Conservation (phyloP, 2,797 vertebrate species). For the Pogoniulus pusillus region DNA sequence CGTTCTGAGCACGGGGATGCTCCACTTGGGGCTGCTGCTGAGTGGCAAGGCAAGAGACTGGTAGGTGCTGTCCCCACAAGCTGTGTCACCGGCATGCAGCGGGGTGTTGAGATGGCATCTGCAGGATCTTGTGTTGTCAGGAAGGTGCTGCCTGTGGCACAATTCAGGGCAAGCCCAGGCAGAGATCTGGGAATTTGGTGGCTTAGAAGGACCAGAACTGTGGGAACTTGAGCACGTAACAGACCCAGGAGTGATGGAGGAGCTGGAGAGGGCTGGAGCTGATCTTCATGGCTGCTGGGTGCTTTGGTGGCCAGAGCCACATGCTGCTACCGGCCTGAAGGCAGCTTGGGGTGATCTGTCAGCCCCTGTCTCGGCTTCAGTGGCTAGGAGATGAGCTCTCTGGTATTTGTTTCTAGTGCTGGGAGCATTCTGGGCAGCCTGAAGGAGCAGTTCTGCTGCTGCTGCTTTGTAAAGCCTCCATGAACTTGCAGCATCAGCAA, state of each 20-base stretch:
- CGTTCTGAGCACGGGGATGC: slow-evolving; percentile 74
- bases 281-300: too few relatives aligned
- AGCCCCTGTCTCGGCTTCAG: neutral
- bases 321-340: too few relatives aligned
- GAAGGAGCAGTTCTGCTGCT: neutral
- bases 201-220: too few relatives aligned
- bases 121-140: too few relatives aligned
- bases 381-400: neutral
- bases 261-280: too few relatives aligned
- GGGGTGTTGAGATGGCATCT: neutral
- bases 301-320: too few relatives aligned
- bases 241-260: too few relatives aligned
- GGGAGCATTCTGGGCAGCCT: neutral
- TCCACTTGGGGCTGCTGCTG: slow-evolving; percentile 20
- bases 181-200: too few relatives aligned
- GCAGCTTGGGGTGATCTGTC: too few relatives aligned
- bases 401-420: neutral
- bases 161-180: too few relatives aligned
- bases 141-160: too few relatives aligned
- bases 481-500: neutral
- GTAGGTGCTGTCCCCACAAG: neutral
- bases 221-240: too few relatives aligned
- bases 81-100: neutral
- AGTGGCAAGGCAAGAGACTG: neutral
- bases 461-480: neutral